A percentile compares a stretch with the other conserved stretches of the same genome.
Evolutionary conservation across 2,888 invertebrate species (phyloP).

Genomic region (Drosophila aldrichi): DNA sequence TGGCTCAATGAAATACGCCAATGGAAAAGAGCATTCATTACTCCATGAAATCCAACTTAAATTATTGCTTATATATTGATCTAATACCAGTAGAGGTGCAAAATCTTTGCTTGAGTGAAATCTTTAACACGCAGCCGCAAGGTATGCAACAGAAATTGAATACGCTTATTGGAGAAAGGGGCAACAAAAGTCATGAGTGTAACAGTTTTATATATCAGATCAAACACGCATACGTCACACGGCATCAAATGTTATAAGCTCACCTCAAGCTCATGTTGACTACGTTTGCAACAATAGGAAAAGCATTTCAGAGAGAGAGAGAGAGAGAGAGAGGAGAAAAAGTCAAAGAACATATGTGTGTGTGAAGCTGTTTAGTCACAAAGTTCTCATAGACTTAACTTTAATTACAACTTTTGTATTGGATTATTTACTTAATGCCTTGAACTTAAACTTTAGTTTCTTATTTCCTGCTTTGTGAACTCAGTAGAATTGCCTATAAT

Average conservation of each 20-base stretch:
- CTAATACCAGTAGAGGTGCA: not conserved
- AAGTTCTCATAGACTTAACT: conserved; percentile 16
- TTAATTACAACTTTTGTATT: conserved; percentile 36
- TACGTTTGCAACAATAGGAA: conserved; percentile 11
- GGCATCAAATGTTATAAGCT: conserved; percentile 34
- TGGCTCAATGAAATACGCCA: conserved; percentile 44
- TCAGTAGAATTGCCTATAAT: no score
- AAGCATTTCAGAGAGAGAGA: conserved; percentile 8
- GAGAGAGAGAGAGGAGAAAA: not conserved
- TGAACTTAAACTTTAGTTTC: conserved; percentile 11
- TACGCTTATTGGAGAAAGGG: not conserved
- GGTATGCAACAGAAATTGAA: conserved; percentile 39
- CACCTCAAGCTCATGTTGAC: conserved; percentile 27
- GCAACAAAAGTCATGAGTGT: conserved; percentile 13
- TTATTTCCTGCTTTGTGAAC: no score
- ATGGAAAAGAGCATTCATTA: conserved; percentile 47
- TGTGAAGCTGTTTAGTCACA: conserved; percentile 15
- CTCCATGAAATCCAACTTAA: conserved; percentile 21
- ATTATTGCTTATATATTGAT: conserved; percentile 5
- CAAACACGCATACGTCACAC: conserved; percentile 40
- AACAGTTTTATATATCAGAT: conserved; percentile 29
- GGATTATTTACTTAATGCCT: conserved; percentile 15
- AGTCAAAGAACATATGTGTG: not conserved
- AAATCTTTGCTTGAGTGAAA: conserved; percentile 2
- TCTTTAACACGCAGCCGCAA: conserved; percentile 21